Conservation (phyloP, 1,140 invertebrate genomes). For the Eriocheir sinensis region DNA sequence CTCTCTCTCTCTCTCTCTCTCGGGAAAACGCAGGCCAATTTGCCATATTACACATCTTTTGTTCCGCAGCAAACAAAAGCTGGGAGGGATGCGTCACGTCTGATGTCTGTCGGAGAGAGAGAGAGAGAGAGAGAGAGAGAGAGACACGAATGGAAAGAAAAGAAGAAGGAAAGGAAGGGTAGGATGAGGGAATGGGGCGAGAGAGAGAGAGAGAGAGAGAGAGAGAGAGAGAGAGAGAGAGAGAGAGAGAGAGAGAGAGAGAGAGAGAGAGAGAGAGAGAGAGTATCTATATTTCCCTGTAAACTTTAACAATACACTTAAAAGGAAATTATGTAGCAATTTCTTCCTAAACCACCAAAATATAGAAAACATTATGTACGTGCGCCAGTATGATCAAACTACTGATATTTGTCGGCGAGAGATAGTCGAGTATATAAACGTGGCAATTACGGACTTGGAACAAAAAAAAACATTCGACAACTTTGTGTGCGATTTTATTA, state of each 20-base stretch:
- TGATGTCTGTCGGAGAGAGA: slow-evolving; percentile 37
- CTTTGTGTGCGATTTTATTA: neutral
- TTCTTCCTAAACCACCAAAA: no score
- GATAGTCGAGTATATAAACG: neutral
- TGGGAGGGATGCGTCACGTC: slow-evolving; percentile 10
- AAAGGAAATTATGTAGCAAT: no score
- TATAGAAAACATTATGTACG: no score
- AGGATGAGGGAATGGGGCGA: no score
- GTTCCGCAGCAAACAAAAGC: slow-evolving; percentile 1
- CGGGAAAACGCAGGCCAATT: neutral
- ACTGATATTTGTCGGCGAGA: neutral
- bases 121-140: slow-evolving; percentile 54
- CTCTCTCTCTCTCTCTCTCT: neutral
- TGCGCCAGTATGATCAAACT: no score
- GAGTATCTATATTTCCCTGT: no score
- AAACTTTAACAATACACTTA: no score
- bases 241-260: neutral
- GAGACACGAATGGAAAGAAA: neutral
- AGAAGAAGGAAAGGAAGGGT: neutral
- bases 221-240: neutral
- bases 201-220: slow-evolving; percentile 44
- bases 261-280: neutral
- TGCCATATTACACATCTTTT: slow-evolving; percentile 25
- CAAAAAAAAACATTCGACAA: no score
- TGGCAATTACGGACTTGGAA: neutral